Evolutionary conservation across 2,797 vertebrate genomes (phyloP).

Genomic region (Periophthalmus magnuspinnatus): DNA sequence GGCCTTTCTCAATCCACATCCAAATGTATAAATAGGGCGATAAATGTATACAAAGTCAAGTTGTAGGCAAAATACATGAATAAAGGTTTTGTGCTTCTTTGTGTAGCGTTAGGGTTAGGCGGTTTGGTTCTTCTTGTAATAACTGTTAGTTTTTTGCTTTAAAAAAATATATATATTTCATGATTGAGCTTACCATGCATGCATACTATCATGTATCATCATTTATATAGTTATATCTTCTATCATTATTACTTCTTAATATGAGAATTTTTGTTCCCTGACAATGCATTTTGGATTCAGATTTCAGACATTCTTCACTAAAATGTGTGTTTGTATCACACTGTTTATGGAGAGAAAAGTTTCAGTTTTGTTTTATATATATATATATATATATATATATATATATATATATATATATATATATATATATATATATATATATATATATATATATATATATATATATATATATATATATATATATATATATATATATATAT

Average conservation of each 20-base stretch:
- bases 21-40: conserved; percentile 72
- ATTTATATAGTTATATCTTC: background rate
- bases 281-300: background rate
- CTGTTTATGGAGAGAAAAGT: background rate
- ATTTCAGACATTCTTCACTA: background rate
- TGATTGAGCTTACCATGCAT: background rate
- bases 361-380: too few relatives aligned
- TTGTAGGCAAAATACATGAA: conserved; percentile 57
- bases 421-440: too few relatives aligned
- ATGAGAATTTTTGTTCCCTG: background rate
- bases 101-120: background rate
- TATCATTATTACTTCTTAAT: background rate
- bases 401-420: too few relatives aligned
- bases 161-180: background rate
- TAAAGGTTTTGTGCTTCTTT: background rate
- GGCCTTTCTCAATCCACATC: conserved; percentile 65
- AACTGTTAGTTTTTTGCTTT: background rate
- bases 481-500: too few relatives aligned
- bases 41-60: conserved; percentile 73
- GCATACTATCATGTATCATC: background rate
- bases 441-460: too few relatives aligned
- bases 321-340: background rate
- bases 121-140: background rate
- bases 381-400: too few relatives aligned
- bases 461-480: too few relatives aligned